These are phyloP conservation scores for Cryptomyrus ogoouensis DNA, from an alignment of 2,113 vertebrate genomes.

Conservation along the genomic window DNA sequence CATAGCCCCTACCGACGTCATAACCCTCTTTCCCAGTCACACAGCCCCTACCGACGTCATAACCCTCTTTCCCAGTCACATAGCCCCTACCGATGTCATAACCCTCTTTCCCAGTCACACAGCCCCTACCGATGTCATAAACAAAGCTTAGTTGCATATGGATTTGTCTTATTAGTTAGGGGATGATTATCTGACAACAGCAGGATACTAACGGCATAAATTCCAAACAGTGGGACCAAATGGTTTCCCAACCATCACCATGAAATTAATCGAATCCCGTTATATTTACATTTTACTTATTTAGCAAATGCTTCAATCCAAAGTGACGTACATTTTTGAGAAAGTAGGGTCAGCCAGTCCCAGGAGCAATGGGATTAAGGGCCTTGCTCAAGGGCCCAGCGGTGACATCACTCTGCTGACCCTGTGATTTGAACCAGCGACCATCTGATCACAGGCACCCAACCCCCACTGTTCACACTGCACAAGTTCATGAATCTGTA, in stretches of 20 bases:
- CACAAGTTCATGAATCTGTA: neutral
- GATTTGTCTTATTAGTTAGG: constrained; percentile 44
- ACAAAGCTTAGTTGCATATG: constrained; percentile 46
- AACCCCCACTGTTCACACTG: neutral
- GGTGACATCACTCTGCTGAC: neutral
- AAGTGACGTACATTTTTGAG: neutral
- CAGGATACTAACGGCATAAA: neutral
- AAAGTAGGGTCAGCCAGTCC: neutral
- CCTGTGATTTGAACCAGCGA: neutral
- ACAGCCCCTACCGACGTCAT: too few species aligned
- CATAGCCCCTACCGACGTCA: too few species aligned
- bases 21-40: too few species aligned
- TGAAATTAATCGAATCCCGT: neutral
- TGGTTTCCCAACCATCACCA: neutral
- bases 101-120: too few species aligned
- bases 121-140: constrained; percentile 48
- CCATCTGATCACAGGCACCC: neutral
- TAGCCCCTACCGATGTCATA: too few species aligned
- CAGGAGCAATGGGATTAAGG: neutral
- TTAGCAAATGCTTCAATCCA: neutral
- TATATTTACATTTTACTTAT: neutral
- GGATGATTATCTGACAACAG: constrained; percentile 46
- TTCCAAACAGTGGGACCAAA: neutral
- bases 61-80: too few species aligned
- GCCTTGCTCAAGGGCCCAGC: neutral